Evolutionary conservation across 1,140 invertebrate species (phyloP).

Genomic region (Euborellia annulipes): DNA sequence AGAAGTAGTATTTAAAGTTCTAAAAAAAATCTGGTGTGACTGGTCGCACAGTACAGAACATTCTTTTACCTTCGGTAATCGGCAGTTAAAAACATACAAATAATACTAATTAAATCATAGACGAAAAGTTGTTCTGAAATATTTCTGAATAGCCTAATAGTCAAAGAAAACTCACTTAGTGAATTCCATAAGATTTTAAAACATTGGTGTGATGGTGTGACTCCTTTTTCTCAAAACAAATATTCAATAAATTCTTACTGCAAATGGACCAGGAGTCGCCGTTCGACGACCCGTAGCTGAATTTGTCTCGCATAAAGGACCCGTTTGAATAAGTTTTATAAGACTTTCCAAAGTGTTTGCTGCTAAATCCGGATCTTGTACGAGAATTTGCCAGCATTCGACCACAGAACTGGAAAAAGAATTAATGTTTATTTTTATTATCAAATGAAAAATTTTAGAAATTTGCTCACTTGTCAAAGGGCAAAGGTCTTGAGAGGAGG

Average conservation of each 20-base stretch:
- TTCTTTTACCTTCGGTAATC: too few relatives aligned
- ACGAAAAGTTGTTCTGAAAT: too few relatives aligned
- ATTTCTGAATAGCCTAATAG: too few relatives aligned
- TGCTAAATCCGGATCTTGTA: slow-evolving; percentile 40
- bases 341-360: slow-evolving; percentile 49
- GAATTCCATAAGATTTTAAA: too few relatives aligned
- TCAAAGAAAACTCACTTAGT: too few relatives aligned
- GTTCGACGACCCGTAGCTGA: slow-evolving; percentile 24
- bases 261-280: slow-evolving; percentile 37
- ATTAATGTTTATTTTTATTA: slow-evolving; percentile 3
- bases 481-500: slow-evolving; percentile 57
- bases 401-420: slow-evolving; percentile 35
- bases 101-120: too few relatives aligned
- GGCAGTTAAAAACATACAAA: too few relatives aligned
- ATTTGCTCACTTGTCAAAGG: slow-evolving; percentile 35
- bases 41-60: too few relatives aligned
- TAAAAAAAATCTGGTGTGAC: too few relatives aligned
- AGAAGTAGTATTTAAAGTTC: too few relatives aligned
- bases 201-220: too few relatives aligned
- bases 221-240: too few relatives aligned
- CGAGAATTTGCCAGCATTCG: slow-evolving; percentile 51
- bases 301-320: slow-evolving; percentile 44
- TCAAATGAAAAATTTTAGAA: slow-evolving; percentile 15
- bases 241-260: slow-evolving; percentile 28
- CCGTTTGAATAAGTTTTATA: slow-evolving; percentile 44